These are phyloP conservation scores for Phaethornis superciliosus DNA, from an alignment of 2,113 vertebrate genomes.

Conservation along the genomic window DNA sequence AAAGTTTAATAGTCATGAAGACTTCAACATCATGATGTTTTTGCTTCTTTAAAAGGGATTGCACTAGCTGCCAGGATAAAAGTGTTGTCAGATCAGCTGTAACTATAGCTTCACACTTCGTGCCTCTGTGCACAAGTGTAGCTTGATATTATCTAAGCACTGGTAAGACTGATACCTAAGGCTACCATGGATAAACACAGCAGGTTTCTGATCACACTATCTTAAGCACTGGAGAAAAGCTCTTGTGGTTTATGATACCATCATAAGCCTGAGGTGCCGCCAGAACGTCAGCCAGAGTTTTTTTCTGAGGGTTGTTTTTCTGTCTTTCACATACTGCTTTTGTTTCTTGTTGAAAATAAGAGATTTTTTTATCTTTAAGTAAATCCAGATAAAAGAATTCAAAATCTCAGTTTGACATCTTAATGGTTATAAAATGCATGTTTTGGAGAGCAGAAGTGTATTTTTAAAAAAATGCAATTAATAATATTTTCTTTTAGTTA, in stretches of 20 bases:
- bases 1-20: background rate
- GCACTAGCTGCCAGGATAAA: background rate
- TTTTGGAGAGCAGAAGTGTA: background rate
- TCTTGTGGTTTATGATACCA: background rate
- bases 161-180: background rate
- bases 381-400: background rate
- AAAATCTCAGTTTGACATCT: background rate
- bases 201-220: slow-evolving; percentile 47
- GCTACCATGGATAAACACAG: background rate
- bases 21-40: background rate
- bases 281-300: slow-evolving; percentile 6
- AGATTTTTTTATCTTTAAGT: background rate
- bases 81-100: background rate
- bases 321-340: background rate
- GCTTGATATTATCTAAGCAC: slow-evolving; percentile 28
- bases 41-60: slow-evolving; percentile 11
- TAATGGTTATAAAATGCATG: background rate
- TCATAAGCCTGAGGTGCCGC: background rate
- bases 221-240: slow-evolving; percentile 15
- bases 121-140: background rate
- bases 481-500: background rate
- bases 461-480: background rate
- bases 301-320: background rate
- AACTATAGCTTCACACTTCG: background rate
- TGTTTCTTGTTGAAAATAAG: background rate